Evolutionary conservation across 2,113 vertebrate genomes (phyloP), one percentile per base, ranked within the genome.

Genomic region (Mohoua ochrocephala): DNA sequence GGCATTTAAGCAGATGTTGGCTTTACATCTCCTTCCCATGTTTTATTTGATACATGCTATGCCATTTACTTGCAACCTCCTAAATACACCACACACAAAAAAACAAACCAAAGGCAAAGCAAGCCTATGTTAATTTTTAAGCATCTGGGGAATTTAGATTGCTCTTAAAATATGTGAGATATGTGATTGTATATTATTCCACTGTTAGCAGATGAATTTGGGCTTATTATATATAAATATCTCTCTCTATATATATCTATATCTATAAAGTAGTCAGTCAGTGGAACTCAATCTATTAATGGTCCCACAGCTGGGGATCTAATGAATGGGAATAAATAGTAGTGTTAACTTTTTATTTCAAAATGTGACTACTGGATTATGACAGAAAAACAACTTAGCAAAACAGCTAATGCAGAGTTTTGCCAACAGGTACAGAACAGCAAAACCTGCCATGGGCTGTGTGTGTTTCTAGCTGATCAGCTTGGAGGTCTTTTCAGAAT

Each of bases 121-220:
- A 91, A 82, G 53, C 14, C 56, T 74, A 70, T 3, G 2, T 60
- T 89, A 78, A 71, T 89, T 93, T 91, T 92, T 65, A 84, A 91
- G 64, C 57, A 90, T 79, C 73, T 65, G 30, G 57, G 61, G 61
- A 94, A 94, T 93, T 92, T 37, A 84, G 52, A 84, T 84, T 96
- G 70, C 77, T 84, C 80, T 94, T 78, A 76, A 94, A 95, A 91
- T 86, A 95, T n/a, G 39, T 73, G 52, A 93, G 65, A 95, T 82
- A 93, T 61, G 73, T 88, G 91, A 86, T 57, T 94, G 56, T 50
- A 18, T 75, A 79, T 94, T 92, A 87, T 91, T 96, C 60, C 42
- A 71, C 68, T 89, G 49, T 64, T 84, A 68, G 53, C 57, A 86
- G 60, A 91, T 68, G 15, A 96, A 61, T 84, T 84, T 86, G 39